phyloP scores from a whole-genome alignment of 2,797 vertebrate species.

The Trachops cirrhosus region DNA sequence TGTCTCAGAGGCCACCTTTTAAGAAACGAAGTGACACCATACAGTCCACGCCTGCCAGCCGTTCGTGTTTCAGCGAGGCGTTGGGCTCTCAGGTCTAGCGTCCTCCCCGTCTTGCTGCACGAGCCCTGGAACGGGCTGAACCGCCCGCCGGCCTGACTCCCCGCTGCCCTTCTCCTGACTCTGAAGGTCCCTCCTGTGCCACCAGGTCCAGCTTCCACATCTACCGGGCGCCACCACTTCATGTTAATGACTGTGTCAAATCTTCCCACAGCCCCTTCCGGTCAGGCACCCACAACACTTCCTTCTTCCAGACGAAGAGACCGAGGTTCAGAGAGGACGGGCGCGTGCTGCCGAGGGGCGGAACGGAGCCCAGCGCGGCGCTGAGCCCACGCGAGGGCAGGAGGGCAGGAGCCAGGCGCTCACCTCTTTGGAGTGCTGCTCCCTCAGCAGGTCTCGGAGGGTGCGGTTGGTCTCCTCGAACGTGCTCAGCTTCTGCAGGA shows the following conservation, averaged over 20 bases:
- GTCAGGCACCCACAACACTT: background rate
- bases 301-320: background rate
- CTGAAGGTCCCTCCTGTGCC: background rate
- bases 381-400: fast-evolving
- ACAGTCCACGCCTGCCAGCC: background rate
- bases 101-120: fast-evolving
- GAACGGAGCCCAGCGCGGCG: no score
- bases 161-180: background rate
- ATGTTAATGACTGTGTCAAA: background rate
- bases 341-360: background rate
- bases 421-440: constrained; percentile 90
- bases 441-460: constrained; percentile 89
- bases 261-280: background rate
- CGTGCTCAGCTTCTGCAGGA: constrained; percentile 91
- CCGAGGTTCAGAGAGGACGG: background rate
- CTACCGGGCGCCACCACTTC: background rate
- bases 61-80: no score
- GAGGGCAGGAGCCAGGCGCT: background rate
- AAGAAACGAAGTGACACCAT: background rate
- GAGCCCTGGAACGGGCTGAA: background rate
- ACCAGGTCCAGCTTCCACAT: background rate
- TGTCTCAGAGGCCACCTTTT: background rate
- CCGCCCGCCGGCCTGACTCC: background rate
- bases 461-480: constrained; percentile 92
- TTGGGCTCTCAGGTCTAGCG: background rate